A percentile compares a stretch with the other conserved stretches of the same genome.
Conservation (phyloP, 2,888 invertebrate genomes). For the Incurvaria masculella region DNA sequence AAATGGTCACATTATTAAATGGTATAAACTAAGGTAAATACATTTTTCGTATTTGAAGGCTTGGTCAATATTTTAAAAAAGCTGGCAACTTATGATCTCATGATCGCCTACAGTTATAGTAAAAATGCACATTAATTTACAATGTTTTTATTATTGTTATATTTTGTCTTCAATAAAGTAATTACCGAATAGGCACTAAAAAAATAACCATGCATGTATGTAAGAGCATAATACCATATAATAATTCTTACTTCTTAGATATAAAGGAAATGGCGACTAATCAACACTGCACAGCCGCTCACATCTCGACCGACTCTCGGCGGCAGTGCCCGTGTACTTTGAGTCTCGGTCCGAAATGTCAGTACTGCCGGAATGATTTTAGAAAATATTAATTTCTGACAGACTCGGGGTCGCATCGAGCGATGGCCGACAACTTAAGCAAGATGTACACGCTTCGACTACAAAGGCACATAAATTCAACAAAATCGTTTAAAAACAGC, state of each 20-base stretch:
- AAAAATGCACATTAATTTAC: constrained; percentile 36
- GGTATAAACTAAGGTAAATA: too few relatives aligned
- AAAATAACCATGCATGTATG: constrained; percentile 54
- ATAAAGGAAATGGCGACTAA: constrained; percentile 37
- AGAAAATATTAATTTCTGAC: background rate
- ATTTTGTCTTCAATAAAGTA: constrained; percentile 58
- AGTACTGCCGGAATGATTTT: background rate
- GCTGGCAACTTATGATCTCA: too few relatives aligned
- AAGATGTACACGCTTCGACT: background rate
- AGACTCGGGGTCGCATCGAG: background rate
- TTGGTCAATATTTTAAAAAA: too few relatives aligned
- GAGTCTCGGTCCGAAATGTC: too few relatives aligned
- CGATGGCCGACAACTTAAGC: background rate
- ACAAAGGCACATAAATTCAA: background rate
- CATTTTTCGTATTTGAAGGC: too few relatives aligned
- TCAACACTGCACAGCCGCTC: too few relatives aligned
- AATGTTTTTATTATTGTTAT: constrained; percentile 48
- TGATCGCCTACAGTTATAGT: constrained; percentile 9
- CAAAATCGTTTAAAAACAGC: background rate
- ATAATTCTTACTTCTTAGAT: constrained; percentile 47
- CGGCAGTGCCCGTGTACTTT: too few relatives aligned
- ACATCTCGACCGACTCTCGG: too few relatives aligned
- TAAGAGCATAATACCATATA: constrained; percentile 53
- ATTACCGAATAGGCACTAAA: constrained; percentile 58
- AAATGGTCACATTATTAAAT: too few relatives aligned